phyloP scores from a whole-genome alignment of 2,113 vertebrate species.

The Paradoxurus hermaphroditus region DNA sequence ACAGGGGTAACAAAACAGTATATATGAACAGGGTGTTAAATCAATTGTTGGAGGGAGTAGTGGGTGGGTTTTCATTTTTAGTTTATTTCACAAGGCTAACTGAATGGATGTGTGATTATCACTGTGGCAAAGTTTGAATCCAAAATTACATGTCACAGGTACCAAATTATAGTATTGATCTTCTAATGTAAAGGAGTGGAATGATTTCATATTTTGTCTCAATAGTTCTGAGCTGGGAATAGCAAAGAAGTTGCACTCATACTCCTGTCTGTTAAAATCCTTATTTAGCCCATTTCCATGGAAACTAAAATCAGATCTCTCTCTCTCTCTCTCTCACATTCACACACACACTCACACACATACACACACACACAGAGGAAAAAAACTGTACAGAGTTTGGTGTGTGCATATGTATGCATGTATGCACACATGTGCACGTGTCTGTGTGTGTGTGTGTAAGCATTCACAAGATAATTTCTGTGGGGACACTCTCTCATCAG shows the following conservation, averaged over 20 bases:
- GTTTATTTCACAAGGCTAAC: slow-evolving; percentile 34
- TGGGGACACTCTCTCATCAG: slow-evolving; percentile 1
- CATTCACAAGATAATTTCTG: neutral
- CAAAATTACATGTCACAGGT: slow-evolving; percentile 44
- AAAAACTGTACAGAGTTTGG: neutral
- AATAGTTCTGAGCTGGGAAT: slow-evolving; percentile 67
- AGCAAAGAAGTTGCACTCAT: slow-evolving; percentile 69
- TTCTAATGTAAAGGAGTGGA: slow-evolving; percentile 34
- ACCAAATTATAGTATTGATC: slow-evolving; percentile 59
- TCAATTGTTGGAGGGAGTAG: neutral
- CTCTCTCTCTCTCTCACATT: neutral
- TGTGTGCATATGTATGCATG: neutral
- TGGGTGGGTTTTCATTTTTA: slow-evolving; percentile 4
- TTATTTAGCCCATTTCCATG: slow-evolving; percentile 79
- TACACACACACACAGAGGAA: neutral
- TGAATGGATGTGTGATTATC: slow-evolving; percentile 4
- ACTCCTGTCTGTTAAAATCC: slow-evolving; percentile 71
- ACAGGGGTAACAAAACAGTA: neutral
- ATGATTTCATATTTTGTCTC: slow-evolving; percentile 60
- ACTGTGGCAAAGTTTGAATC: slow-evolving; percentile 28
- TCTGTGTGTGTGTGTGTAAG: neutral
- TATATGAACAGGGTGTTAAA: neutral
- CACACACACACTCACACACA: neutral
- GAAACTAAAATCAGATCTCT: slow-evolving; percentile 69
- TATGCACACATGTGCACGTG: neutral